A percentile compares a stretch with the other conserved stretches of the same genome.
These are phyloP conservation scores for Aphaenogaster floridana DNA, from an alignment of 1,140 invertebrate species.

Conservation along the genomic window DNA sequence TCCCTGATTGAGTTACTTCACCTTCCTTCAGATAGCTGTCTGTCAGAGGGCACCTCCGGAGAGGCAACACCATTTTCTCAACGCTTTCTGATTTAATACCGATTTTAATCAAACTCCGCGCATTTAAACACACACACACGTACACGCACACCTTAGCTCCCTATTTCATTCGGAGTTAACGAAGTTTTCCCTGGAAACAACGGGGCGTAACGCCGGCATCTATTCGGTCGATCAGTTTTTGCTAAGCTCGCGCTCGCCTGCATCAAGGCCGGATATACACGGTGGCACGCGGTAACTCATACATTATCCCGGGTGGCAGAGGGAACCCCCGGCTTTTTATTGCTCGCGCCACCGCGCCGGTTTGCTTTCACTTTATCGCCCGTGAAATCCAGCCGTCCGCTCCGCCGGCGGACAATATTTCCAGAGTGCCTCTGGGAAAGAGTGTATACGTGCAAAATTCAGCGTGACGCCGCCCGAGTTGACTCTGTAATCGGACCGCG, in stretches of 20 bases:
- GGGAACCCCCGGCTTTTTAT: constrained; percentile 34
- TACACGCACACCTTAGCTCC: neutral
- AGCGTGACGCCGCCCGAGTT: neutral
- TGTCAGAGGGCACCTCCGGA: neutral
- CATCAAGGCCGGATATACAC: constrained; percentile 50
- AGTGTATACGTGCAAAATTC: constrained; percentile 51
- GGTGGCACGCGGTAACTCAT: constrained; percentile 46
- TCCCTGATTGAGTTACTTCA: neutral
- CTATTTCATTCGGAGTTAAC: constrained; percentile 47
- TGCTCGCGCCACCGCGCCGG: constrained; percentile 33
- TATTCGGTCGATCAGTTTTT: constrained; percentile 61
- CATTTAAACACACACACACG: neutral
- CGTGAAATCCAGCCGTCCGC: constrained; percentile 53
- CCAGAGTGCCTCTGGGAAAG: constrained; percentile 35
- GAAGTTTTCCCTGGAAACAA: constrained; percentile 55
- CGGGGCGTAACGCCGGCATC: constrained; percentile 34
- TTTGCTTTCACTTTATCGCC: constrained; percentile 64
- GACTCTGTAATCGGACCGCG: constrained; percentile 51
- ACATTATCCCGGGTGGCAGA: constrained; percentile 33
- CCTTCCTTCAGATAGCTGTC: neutral
- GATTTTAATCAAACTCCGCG: constrained; percentile 21
- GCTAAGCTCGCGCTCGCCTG: constrained; percentile 16
- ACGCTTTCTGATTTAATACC: constrained; percentile 1
- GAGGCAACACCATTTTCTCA: neutral
- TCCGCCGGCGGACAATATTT: constrained; percentile 48